These are phyloP conservation scores for Platalea minor DNA, from an alignment of 2,797 vertebrate genomes.

Conservation along the genomic window DNA sequence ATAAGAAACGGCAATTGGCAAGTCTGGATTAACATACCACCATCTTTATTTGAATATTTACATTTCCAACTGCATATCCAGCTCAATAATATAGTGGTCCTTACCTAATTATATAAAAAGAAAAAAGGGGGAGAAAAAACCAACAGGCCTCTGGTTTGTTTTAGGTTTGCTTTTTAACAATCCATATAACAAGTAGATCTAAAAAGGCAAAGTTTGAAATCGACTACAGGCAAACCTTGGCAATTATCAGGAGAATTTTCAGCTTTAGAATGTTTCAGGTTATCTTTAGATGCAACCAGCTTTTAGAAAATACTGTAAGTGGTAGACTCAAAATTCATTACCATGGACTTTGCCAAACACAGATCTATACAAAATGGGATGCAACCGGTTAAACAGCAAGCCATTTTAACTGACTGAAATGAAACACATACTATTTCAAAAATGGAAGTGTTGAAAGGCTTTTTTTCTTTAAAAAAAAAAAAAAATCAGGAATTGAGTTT, in stretches of 20 bases:
- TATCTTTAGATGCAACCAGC: not conserved
- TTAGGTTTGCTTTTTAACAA: not conserved
- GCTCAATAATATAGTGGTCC: not conserved
- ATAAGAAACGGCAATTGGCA: not conserved
- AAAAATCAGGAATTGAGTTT: not conserved
- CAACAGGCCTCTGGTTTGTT: not conserved
- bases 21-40: not conserved
- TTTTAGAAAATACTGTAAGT: not conserved
- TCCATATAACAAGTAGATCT: not conserved
- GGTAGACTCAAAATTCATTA: not conserved
- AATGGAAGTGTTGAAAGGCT: not conserved
- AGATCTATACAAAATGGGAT: not conserved
- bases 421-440: not conserved
- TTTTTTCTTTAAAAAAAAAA: not conserved
- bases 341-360: not conserved
- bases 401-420: not conserved
- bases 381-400: not conserved
- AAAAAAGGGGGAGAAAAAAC: not conserved
- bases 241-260: not conserved
- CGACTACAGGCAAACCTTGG: not conserved
- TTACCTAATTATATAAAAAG: not conserved
- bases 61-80: not conserved
- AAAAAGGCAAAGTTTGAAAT: not conserved
- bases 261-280: not conserved
- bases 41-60: not conserved